Base-by-base conservation (phyloP, 2,888 invertebrate genomes). In the Busseola fusca region DNA sequence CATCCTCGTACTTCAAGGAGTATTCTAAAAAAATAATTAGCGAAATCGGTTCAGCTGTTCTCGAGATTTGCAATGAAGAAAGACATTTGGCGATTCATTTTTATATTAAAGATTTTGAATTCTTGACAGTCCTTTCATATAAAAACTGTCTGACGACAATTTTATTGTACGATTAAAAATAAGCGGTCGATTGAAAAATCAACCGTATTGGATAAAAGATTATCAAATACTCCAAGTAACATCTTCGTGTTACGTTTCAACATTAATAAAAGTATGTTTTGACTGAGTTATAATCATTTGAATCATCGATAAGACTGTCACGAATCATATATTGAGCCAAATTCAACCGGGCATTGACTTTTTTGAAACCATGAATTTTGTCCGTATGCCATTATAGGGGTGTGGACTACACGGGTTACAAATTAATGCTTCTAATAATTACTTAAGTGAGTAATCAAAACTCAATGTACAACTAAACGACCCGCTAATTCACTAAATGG, bases 401-500 rank as follows among this genome's bases (percentile, higher is more conserved):
- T 34, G 34, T 34, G 34, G 1, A 34, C 30, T n/a, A 40, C 30
- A 52, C 30, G 10, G 30, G 16, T 52, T n/a, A 71, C 27, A 56
- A 6, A n/a, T n/a, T n/a, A n/a, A n/a, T 56, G n/a, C 9, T 16
- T 16, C 40, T 40, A 16, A 30, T 40, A n/a, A 10, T n/a, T 21
- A 59, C 10, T 64, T 50, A 30, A n/a, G 48, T 34, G 30, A 34
- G 34, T 7, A 34, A 34, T 34, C 10, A 27, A 40, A 40, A 40
- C 30, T 52, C 45, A 37, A 42, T 57, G 0, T 34, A 69, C 10
- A 58, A 40, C 12, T 21, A 40, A 71, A 58, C 37, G 58, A 54
- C 18, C 67, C 25, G 45, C 25, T 58, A 48, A 64, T 69, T 52
- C 48, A 42, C n/a, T 25, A 4, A 57, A 74, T 52, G 21, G 10